Evolutionary conservation across 2,888 invertebrate species (phyloP).

Genomic region (Drosophila fulvimacula): DNA sequence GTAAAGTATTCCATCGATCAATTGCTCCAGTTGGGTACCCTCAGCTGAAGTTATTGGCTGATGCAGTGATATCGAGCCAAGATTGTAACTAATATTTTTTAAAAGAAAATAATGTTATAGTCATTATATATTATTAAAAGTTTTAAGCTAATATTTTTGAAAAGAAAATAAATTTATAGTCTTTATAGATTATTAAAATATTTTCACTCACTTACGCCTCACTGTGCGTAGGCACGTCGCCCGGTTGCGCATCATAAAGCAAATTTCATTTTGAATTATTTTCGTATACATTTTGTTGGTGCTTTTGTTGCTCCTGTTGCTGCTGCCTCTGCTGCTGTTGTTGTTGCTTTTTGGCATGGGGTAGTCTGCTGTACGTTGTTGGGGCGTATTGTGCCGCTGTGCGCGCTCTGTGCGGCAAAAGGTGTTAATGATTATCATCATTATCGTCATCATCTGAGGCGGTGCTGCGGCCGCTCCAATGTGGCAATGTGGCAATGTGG

Average conservation of each 20-base stretch:
- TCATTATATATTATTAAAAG: too few species aligned
- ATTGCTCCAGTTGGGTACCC: too few species aligned
- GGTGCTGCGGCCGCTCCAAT: slow-evolving; percentile 28
- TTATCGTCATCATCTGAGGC: slow-evolving; percentile 70
- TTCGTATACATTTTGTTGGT: slow-evolving; percentile 69
- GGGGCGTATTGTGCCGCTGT: slow-evolving; percentile 61
- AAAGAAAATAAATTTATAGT: too few species aligned
- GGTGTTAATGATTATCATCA: slow-evolving; percentile 82
- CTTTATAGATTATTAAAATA: too few species aligned
- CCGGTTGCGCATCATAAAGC: slow-evolving; percentile 84
- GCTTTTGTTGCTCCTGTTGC: slow-evolving; percentile 14
- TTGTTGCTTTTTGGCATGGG: slow-evolving; percentile 31
- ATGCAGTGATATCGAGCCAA: too few species aligned
- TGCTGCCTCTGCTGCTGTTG: slow-evolving; percentile 14
- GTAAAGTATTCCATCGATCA: too few species aligned
- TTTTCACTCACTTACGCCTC: neutral
- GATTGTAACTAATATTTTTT: too few species aligned
- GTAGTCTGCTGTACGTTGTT: slow-evolving; percentile 40
- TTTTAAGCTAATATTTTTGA: too few species aligned
- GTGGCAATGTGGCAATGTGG: slow-evolving; percentile 10
- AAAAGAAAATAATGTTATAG: too few species aligned
- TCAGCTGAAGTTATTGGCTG: too few species aligned
- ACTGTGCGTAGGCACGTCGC: slow-evolving; percentile 68
- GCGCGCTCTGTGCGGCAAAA: slow-evolving; percentile 74
- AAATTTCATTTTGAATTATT: slow-evolving; percentile 85